Evolutionary conservation across 2,888 invertebrate species (phyloP).

Genomic region (Thysanoteuthis rhombus): DNA sequence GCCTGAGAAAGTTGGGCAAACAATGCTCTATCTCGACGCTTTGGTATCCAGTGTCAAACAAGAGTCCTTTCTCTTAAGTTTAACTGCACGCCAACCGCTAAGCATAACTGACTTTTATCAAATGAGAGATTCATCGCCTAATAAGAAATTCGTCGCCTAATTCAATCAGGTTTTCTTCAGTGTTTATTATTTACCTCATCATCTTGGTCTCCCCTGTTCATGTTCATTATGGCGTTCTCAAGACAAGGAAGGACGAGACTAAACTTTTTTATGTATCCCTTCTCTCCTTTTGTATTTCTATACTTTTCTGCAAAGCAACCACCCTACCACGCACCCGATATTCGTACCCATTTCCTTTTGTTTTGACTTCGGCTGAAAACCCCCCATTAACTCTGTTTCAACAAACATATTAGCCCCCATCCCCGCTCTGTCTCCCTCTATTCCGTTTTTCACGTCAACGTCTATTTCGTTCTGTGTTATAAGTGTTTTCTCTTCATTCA

Average conservation of each 20-base stretch:
- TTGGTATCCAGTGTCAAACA: background rate
- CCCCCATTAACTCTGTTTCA: background rate
- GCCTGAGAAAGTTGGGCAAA: no score
- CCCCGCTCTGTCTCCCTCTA: background rate
- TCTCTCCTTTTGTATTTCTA: background rate
- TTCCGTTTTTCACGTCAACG: background rate
- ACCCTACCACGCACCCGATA: background rate
- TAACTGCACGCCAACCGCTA: background rate
- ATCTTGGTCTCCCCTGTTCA: background rate
- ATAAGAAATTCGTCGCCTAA: no score
- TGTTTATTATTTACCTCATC: background rate
- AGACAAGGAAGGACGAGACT: background rate
- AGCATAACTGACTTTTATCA: background rate
- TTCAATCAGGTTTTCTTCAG: background rate
- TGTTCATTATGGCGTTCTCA: background rate
- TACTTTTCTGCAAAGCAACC: background rate
- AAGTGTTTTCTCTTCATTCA: background rate
- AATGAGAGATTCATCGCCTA: background rate
- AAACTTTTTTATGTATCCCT: background rate
- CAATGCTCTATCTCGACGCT: background rate
- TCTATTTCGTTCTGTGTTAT: background rate
- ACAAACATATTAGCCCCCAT: background rate
- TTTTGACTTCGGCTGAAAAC: background rate
- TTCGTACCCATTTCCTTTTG: background rate
- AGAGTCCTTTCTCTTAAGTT: background rate